Evolutionary conservation across 2,113 vertebrate genomes (phyloP), one percentile per base, ranked within the genome.

Genomic region (Aphelocoma coerulescens): DNA sequence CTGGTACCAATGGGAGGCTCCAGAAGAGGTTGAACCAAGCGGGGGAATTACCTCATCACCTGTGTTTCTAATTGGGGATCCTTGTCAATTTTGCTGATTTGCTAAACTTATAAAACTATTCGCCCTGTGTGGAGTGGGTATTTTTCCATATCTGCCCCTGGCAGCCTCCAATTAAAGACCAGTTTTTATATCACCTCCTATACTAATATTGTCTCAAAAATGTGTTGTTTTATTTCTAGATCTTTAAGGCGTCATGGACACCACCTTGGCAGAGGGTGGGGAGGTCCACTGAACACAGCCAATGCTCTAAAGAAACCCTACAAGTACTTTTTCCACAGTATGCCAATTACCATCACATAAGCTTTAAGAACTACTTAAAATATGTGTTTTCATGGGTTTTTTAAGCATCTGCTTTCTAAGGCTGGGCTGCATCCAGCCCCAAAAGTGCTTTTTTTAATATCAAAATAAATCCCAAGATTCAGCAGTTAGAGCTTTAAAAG

Each of bases 81-180:
- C 17, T 18, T 68, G 22, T 33, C 19, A 59, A 18, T 33, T 68
- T 22, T 44, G 27, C 22, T 17, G 9, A 51, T 76, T 33, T 43
- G 20, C 62, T 59, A 52, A 44, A 52, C 2, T 22, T 68, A 15
- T 10, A 77, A 33, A 61, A 14, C 9, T 37, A 32, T 52, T 68
- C 0, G 0, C 46, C 27, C 14, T 22, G 2, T 33, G 27, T 37
- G 54, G 7, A 4, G 18, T 37, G 21, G 32, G 17, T 27, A 19
- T 12, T 86, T 76, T 61, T 61, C 62, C 13, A 5, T 26, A 52
- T 68, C 37, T 68, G 21, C 33, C 44, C 32, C 63, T 43, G 32
- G 11, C 59, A 7, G 9, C 62, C 33, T 61, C 27, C 46, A 86
- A 6, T 44, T 35, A 61, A 61, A 68, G 14, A 77, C 2, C 33